These are phyloP conservation scores for Oophaga sylvatica DNA, from an alignment of 2,797 vertebrate genomes.

Conservation along the genomic window DNA sequence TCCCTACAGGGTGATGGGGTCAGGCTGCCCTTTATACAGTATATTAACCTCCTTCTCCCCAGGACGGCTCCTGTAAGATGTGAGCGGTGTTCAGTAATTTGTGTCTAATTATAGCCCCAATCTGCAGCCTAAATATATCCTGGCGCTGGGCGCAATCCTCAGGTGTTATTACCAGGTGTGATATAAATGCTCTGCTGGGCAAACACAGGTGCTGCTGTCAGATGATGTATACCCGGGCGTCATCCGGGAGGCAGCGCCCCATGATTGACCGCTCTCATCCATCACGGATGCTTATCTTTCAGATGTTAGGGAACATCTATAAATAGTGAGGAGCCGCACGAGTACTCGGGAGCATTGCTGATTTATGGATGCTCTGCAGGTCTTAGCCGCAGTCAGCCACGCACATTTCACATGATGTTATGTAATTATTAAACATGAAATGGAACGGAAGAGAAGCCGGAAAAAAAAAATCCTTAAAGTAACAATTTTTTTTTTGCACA, in stretches of 20 bases:
- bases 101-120: constrained; percentile 34
- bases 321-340: constrained; percentile 33
- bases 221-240: background rate
- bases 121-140: constrained; percentile 22
- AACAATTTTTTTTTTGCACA: no score
- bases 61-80: background rate
- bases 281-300: constrained; percentile 48
- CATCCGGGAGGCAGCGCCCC: background rate
- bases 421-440: background rate
- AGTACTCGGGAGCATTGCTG: constrained; percentile 33
- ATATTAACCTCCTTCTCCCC: background rate
- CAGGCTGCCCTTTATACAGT: background rate
- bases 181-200: constrained; percentile 23
- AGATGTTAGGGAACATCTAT: constrained; percentile 52
- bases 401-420: background rate
- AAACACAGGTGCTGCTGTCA: constrained; percentile 52
- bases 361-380: background rate
- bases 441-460: background rate
- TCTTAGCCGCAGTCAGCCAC: background rate
- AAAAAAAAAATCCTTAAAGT: background rate
- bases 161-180: constrained; percentile 59
- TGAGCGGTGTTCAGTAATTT: constrained; percentile 14
- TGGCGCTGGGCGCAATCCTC: constrained; percentile 25
- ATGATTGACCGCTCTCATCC: constrained; percentile 39
- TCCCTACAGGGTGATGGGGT: background rate